Evolutionary conservation across 2,888 invertebrate species (phyloP).

Genomic region (Villa cingulata): DNA sequence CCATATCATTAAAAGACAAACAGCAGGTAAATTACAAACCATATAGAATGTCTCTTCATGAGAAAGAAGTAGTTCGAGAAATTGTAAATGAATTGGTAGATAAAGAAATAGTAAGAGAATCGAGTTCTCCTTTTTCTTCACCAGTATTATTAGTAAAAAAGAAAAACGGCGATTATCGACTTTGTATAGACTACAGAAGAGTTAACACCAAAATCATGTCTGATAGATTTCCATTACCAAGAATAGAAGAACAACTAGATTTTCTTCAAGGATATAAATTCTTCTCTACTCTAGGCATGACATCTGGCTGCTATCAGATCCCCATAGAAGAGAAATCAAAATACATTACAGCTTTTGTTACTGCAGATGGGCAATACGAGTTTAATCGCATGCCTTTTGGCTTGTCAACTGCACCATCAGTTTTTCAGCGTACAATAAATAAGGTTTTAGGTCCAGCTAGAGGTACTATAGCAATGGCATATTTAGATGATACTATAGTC

Average conservation of each 20-base stretch:
- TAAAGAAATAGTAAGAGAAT: not conserved
- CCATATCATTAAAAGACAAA: too few relatives aligned
- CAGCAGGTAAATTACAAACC: too few relatives aligned
- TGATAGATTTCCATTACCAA: constrained; percentile 22
- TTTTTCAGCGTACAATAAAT: constrained; percentile 23
- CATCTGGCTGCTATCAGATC: too few relatives aligned
- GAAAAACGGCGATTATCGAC: constrained; percentile 1
- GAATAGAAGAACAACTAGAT: too few relatives aligned
- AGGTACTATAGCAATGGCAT: constrained; percentile 12
- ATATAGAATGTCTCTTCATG: not conserved
- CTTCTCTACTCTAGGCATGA: constrained; percentile 6
- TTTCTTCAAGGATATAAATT: too few relatives aligned
- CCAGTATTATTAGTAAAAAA: not conserved
- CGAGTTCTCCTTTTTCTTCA: not conserved
- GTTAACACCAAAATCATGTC: constrained; percentile 22
- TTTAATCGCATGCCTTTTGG: too few relatives aligned
- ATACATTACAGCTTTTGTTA: constrained; percentile 19
- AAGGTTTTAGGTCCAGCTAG: too few relatives aligned
- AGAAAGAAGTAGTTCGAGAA: constrained; percentile 1
- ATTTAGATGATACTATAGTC: constrained; percentile 13
- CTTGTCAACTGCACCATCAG: constrained; percentile 19
- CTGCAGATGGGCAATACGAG: constrained; percentile 15
- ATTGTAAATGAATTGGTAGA: not conserved
- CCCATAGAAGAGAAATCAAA: constrained; percentile 10
- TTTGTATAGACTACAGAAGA: not conserved